Conservation (phyloP, 2,797 vertebrate genomes). For the Micropoecilia bifurca region DNA sequence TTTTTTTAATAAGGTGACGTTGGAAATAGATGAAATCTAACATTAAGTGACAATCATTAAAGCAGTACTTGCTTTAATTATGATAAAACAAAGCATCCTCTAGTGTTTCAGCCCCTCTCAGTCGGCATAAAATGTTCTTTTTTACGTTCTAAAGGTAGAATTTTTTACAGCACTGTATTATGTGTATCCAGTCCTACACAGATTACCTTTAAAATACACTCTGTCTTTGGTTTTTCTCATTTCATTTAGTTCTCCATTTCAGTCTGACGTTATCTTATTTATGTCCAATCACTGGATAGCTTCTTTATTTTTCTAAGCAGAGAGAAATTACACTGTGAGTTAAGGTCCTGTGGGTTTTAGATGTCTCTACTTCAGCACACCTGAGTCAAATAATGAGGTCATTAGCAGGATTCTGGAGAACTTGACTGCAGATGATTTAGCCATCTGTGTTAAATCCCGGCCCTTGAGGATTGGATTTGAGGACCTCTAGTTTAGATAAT, state of each 20-base stretch:
- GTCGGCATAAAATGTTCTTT: background rate
- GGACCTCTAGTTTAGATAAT: background rate
- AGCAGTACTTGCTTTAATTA: slow-evolving; percentile 2
- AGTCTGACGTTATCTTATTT: background rate
- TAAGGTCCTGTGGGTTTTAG: no score
- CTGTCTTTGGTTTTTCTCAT: background rate
- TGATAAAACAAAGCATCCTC: background rate
- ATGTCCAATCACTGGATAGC: background rate
- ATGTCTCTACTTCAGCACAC: no score
- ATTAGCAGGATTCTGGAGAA: no score
- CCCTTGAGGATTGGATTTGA: no score
- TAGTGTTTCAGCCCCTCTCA: background rate
- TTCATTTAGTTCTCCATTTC: background rate
- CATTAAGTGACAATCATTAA: background rate
- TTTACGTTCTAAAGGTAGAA: background rate
- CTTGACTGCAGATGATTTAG: no score
- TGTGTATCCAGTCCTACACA: background rate
- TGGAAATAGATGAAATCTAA: background rate
- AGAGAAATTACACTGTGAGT: background rate
- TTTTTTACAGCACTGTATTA: background rate
- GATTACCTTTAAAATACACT: background rate
- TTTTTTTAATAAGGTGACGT: no score
- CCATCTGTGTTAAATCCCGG: no score
- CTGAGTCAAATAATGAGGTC: no score
- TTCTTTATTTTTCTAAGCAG: background rate